Evolutionary conservation across 2,888 invertebrate species (phyloP).

Genomic region (Drosophila kuntzei): DNA sequence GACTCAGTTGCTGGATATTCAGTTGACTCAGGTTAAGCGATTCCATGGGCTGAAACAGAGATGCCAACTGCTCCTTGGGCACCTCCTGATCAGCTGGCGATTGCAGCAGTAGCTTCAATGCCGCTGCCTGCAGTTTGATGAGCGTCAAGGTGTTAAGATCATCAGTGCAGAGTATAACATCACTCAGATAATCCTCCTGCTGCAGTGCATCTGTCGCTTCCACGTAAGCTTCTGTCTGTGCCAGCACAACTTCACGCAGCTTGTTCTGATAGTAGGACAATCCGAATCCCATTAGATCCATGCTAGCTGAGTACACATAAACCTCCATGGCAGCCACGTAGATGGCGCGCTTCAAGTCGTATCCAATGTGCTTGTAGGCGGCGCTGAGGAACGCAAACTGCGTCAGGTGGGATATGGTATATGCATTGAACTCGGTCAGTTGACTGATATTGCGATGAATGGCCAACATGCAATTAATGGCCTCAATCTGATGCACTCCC

Average conservation of each 20-base stretch:
- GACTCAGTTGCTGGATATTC: slow-evolving; percentile 39
- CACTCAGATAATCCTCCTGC: slow-evolving; percentile 64
- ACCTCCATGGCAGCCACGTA: slow-evolving; percentile 84
- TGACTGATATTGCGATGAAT: slow-evolving; percentile 85
- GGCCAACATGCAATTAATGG: slow-evolving; percentile 86
- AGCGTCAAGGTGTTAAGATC: slow-evolving; percentile 75
- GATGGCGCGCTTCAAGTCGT: slow-evolving; percentile 79
- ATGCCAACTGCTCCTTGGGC: slow-evolving; percentile 39
- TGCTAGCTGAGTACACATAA: slow-evolving; percentile 83
- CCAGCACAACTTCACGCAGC: slow-evolving; percentile 80
- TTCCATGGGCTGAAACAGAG: slow-evolving; percentile 65
- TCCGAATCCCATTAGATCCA: slow-evolving; percentile 84
- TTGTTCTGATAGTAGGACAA: slow-evolving; percentile 84
- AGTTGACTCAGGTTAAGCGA: slow-evolving; percentile 57
- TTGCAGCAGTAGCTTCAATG: slow-evolving; percentile 71
- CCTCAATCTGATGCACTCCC: slow-evolving; percentile 85
- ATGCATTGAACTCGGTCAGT: slow-evolving; percentile 83
- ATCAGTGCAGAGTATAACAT: slow-evolving; percentile 76
- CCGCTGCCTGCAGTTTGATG: slow-evolving; percentile 81
- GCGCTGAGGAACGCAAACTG: slow-evolving; percentile 83
- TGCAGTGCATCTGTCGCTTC: background rate
- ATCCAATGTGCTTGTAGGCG: slow-evolving; percentile 83
- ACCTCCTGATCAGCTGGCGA: background rate
- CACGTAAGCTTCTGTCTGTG: slow-evolving; percentile 58
- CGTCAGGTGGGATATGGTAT: slow-evolving; percentile 83